Evolutionary conservation across 2,797 vertebrate species (phyloP).

Genomic region (Cyclura pinguis): DNA sequence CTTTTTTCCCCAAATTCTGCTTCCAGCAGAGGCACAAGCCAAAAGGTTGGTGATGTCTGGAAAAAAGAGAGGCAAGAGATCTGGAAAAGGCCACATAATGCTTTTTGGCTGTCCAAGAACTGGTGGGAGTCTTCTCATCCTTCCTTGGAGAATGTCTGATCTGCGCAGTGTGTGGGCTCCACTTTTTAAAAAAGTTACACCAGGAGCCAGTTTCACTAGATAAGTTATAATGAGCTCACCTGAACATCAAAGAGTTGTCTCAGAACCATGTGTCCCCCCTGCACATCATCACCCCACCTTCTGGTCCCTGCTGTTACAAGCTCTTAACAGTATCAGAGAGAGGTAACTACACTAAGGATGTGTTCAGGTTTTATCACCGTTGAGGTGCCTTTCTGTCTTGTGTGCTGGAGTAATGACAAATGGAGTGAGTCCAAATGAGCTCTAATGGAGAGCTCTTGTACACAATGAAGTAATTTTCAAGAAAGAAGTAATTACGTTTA

Average conservation of each 20-base stretch:
- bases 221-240: conserved; percentile 30
- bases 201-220: conserved; percentile 43
- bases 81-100: conserved; percentile 17
- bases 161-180: not conserved
- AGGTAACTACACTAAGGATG: not conserved
- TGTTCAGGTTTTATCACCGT: not conserved
- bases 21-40: conserved; percentile 19
- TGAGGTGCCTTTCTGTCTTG: conserved; percentile 23
- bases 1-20: too few species aligned
- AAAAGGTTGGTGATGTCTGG: not conserved
- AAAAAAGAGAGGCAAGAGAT: conserved; percentile 24
- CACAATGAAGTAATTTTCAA: conserved; percentile 26
- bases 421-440: conserved; percentile 15
- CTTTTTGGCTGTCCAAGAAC: conserved; percentile 29
- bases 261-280: not conserved
- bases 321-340: conserved; percentile 37
- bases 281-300: not conserved
- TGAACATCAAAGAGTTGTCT: conserved; percentile 31
- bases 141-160: conserved; percentile 10
- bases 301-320: conserved; percentile 15
- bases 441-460: not conserved
- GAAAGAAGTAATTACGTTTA: not conserved
- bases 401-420: not conserved
- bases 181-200: not conserved
- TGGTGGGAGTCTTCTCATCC: not conserved